Base-by-base conservation (phyloP, 2,113 vertebrate genomes). In the Leuciscus idus region DNA sequence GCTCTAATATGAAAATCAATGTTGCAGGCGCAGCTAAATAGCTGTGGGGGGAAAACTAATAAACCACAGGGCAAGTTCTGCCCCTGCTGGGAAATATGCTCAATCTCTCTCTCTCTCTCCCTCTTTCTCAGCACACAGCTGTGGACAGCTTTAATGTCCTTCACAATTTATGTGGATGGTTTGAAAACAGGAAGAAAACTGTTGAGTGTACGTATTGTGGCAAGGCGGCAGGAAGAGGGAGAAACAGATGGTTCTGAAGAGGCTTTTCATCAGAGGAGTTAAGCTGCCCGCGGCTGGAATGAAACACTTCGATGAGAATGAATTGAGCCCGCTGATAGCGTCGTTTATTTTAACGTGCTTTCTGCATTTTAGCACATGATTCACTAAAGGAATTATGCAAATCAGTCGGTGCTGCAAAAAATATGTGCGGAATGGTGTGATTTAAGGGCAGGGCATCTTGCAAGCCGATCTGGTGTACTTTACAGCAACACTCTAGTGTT, bases 1-100 rank as follows among this genome's bases (percentile, higher is more conserved):
- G 89, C 91, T 92, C 89, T 95, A 94, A 95, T 94, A 95, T 95
- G 94, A 95, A 95, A 95, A 95, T 95, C 94, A 94, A 94, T 95
- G 93, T 89, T 82, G 84, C 85, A 74, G 84, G 81, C 36, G 33
- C 86, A 88, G 89, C 87, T 92, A 72, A 84, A 92, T 91, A 89
- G 90, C 90, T 88, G 87, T 36, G 85, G 89, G 89, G 91, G 91
- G 87, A 90, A 90, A 91, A 92, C 92, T 92, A 93, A 93, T 95
- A 95, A 94, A 94, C 91, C 90, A 36, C 52, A 59, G 46, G 85
- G 86, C 77, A 76, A 74, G 79, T 81, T 79, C 79, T 83, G 70
- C 75, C 85, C 70, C 87, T 87, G 94, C 93, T 93, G 93, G 93
- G 94, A 92, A 94, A 93, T 92, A 94, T 93, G 93, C 90, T 95